Evolutionary conservation across 2,797 vertebrate genomes (phyloP), one percentile per base, ranked within the genome.

Genomic region (Phylloscopus collybita): DNA sequence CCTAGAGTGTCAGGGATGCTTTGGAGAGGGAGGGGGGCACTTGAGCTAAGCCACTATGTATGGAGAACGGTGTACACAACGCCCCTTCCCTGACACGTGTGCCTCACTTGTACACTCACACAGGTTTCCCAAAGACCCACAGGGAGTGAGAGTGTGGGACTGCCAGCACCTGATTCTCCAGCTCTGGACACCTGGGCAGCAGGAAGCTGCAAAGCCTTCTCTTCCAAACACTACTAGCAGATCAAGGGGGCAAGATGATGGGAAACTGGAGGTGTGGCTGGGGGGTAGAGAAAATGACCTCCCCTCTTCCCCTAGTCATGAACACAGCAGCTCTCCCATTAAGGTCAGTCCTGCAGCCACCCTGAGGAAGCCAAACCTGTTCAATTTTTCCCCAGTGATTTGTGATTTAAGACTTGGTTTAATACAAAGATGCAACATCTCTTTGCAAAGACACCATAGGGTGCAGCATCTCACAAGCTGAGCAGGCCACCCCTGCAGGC

Each of bases 1-100:
- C 96, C 93, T 88, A 90, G 91, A 96, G 88, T 95, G 67, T 96
- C 90, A 95, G 89, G 67, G 92, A 89, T 93, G 89, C 95, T 96
- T 92, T 60, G 71, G 66, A 78, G 76, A 95, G 83, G 81, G 83
- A 70, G 91, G 84, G 85, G 70, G 57, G 5, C 74, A 82, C 81
- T 91, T 89, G 57, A 95, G 59, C 71, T 92, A 88, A 95, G 70
- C 71, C 53, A 40, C 29, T 72, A 65, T 40, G 65, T 94, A 83
- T 62, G 50, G 49, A 70, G 53, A 86, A 72, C 30, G 42, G 32
- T 75, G 83, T 66, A 67, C 45, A 61, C 38, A 86, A 65, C 0
- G 0, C 19, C 76, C 44, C n/a, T 90, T 62, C 38, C 50, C 0
- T 1, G 47, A 81, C 69, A 72, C 3, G 0, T n/a, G 38, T 51